Conservation (phyloP, 2,888 invertebrate species). For the Meliscaeva auricollis region DNA sequence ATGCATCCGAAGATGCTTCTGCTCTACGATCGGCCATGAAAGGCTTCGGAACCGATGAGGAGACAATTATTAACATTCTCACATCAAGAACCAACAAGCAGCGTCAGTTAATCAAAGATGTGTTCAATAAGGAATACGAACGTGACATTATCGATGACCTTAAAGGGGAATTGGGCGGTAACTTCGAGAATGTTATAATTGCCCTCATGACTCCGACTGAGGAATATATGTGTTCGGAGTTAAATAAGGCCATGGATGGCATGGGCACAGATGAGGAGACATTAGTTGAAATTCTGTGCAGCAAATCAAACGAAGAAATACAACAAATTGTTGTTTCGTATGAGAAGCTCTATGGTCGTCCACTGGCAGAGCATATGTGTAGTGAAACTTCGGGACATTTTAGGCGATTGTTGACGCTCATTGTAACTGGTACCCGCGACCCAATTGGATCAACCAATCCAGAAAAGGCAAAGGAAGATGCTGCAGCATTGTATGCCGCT, state of each 20-base stretch:
- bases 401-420: slow-evolving; percentile 89
- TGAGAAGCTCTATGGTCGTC: slow-evolving; percentile 87
- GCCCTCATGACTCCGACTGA: slow-evolving; percentile 88
- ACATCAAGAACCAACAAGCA: slow-evolving; percentile 88
- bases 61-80: slow-evolving; percentile 89
- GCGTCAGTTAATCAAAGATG: slow-evolving; percentile 88
- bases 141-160: slow-evolving; percentile 88
- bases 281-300: slow-evolving; percentile 90
- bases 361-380: slow-evolving; percentile 89
- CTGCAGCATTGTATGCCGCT: slow-evolving; percentile 88
- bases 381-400: slow-evolving; percentile 92
- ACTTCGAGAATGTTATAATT: slow-evolving; percentile 90
- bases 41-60: slow-evolving; percentile 90
- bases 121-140: slow-evolving; percentile 86
- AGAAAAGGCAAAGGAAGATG: slow-evolving; percentile 88
- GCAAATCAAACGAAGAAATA: slow-evolving; percentile 88
- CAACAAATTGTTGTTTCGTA: slow-evolving; percentile 87
- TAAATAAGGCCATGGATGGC: slow-evolving; percentile 90
- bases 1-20: slow-evolving; percentile 87
- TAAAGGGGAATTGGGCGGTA: slow-evolving; percentile 89
- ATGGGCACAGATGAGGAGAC: slow-evolving; percentile 90
- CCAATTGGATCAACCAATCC: slow-evolving; percentile 87
- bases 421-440: slow-evolving; percentile 88
- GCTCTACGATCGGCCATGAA: slow-evolving; percentile 88
- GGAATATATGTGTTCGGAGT: slow-evolving; percentile 89